Evolutionary conservation across 2,888 invertebrate genomes (phyloP), one percentile per base, ranked within the genome.

Genomic region (Tipula lateralis): DNA sequence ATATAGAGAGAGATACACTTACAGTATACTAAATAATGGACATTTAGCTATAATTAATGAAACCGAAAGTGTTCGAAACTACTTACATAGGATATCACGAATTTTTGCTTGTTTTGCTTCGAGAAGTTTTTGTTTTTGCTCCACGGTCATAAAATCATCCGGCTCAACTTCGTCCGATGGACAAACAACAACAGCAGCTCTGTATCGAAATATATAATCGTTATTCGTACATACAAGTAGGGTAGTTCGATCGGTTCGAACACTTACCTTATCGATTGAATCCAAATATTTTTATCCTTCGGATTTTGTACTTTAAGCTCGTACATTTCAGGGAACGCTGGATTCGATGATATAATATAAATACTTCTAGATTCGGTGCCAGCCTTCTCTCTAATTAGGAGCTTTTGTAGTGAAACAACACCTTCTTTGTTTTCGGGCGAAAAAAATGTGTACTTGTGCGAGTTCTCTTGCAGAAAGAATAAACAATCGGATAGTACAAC

Each of bases 371-470:
- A 94, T 88, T 96, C 96, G 85, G 96, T 95, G 84, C 97, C 97
- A 0, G 98, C 97, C 89, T 98, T 98, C 90, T 98, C 98, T 19
- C 98, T 93, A 6, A 98, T 97, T 85, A 99, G 91, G 84, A 99
- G 91, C 89, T 97, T 97, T 89, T 96, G 96, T 85, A 99, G 92
- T 0, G 98, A 96, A 13, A 98, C 96, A 84, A 98, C 97, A 86
- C 98, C 97, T 84, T 97, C 96, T 95, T 98, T 98, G 91, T 96
- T 97, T 89, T 98, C 98, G 81, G 97, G 97, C 86, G 97, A 96
- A 88, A 96, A 96, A 91, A 98, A 98, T 2, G 95, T 94, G 88
- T 97, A 97, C 88, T 97, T 97, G 89, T 97, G 96, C 88, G 97
- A 97, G 88, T 95, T 96, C 89, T 98, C 97, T 89, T 95, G 95